Evolutionary conservation across 2,888 invertebrate species (phyloP).

Genomic region (Himalopsyche japonica): DNA sequence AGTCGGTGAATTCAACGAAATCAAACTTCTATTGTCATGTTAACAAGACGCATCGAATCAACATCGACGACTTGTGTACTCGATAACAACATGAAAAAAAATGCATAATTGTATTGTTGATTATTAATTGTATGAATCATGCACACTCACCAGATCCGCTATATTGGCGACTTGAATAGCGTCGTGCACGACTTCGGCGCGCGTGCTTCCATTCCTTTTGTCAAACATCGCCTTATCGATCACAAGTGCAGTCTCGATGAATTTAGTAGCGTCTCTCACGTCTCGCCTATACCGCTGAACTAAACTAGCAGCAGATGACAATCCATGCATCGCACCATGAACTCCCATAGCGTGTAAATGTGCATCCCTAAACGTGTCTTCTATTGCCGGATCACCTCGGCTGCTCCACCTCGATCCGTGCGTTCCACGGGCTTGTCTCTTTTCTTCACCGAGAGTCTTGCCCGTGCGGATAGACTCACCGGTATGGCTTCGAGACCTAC

Average conservation of each 20-base stretch:
- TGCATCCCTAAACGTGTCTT: neutral
- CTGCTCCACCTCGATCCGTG: neutral
- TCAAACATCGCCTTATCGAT: conserved; percentile 97
- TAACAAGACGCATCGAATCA: no score
- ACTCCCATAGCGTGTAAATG: neutral
- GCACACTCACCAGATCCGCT: conserved; percentile 85
- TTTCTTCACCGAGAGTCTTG: neutral
- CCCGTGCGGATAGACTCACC: neutral
- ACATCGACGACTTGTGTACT: no score
- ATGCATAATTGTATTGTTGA: no score
- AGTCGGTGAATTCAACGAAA: no score
- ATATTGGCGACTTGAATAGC: conserved; percentile 97
- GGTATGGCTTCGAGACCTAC: neutral
- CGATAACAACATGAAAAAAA: no score
- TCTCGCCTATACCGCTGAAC: conserved; percentile 65
- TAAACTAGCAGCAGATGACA: conserved; percentile 50
- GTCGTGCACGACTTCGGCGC: conserved; percentile 89
- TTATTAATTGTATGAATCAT: no score
- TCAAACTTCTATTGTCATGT: no score
- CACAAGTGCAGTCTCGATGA: conserved; percentile 93
- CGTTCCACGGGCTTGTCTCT: neutral
- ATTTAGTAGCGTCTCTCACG: conserved; percentile 88
- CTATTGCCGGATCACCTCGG: neutral
- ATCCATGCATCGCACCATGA: neutral
- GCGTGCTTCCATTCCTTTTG: conserved; percentile 84